Base-by-base conservation (phyloP, 2,797 vertebrate species). In the Phrynocephalus vlangalii region DNA sequence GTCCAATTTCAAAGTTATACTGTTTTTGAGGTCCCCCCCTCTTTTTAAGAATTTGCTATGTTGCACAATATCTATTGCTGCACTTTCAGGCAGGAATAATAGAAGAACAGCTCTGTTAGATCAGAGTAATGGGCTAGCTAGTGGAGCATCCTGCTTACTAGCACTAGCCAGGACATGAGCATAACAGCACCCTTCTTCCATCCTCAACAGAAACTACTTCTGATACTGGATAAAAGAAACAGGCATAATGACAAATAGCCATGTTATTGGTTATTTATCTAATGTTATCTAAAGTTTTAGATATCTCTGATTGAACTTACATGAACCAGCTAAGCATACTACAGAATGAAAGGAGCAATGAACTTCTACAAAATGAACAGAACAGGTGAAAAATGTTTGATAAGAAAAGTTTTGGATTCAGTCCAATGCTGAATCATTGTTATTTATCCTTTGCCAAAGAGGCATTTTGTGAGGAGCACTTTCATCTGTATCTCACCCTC, bases 371-470 rank as follows among this genome's bases (percentile, higher is more conserved):
- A n/a, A 63, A 80, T 72, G 10, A 73, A 66, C 81, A 11, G 38
- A n/a, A 18, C 28, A 50, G 38, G 38, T 5, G 70, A 50, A 75
- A 84, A 44, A 24, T 33, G 33, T 22, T 67, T 84, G 60, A 73
- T 48, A 52, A 44, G 60, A 71, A 28, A 82, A 63, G 81, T 60
- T 60, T 28, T 73, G 85, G 82, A 33, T 63, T 63, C 30, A 48
- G 24, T 63, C 79, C 50, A 72, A 8, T 79, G 52, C 38, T 79
- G 63, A n/a, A 79, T 79, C 67, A 72, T 33, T 60, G 30, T 7
- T 78, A 78, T 83, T 87, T 30, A 83, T 87, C 66, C 1, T 70
- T 30, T 84, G 82, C 87, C 87, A 88, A 68, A 75, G 71, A 38
- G 50, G 10, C 71, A 24, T 50, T 44, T 87, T 87, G 73, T 6